phyloP scores from a whole-genome alignment of 2,797 vertebrate species.

The Tolypeutes matacus region DNA sequence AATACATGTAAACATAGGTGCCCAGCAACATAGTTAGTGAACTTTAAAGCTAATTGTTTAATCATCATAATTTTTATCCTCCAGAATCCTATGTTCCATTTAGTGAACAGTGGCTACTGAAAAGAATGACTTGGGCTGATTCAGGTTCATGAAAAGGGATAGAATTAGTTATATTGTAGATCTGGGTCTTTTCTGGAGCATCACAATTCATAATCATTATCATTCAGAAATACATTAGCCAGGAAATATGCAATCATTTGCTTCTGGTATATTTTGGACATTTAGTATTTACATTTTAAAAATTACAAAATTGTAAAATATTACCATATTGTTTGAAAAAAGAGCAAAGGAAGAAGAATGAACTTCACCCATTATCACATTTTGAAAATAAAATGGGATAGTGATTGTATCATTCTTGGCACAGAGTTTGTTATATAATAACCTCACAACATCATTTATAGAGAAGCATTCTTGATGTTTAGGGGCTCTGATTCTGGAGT shows the following conservation, averaged over 20 bases:
- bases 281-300: not conserved
- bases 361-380: not conserved
- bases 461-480: not conserved
- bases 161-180: not conserved
- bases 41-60: too few relatives aligned
- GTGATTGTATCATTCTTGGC: not conserved
- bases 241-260: not conserved
- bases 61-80: not conserved
- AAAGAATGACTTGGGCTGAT: too few relatives aligned
- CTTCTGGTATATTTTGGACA: not conserved
- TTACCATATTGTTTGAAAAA: not conserved
- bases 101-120: not conserved
- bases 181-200: not conserved
- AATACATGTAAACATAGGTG: not conserved
- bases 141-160: not conserved
- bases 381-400: not conserved
- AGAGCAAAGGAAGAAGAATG: not conserved
- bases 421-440: not conserved
- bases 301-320: not conserved
- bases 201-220: not conserved
- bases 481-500: not conserved
- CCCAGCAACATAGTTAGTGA: too few relatives aligned
- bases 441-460: not conserved
- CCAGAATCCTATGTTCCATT: not conserved
- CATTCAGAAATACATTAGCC: not conserved